A percentile compares a stretch with the other conserved stretches of the same genome.
phyloP scores from a whole-genome alignment of 2,888 invertebrate genomes.

The Troides oblongomaculatus region DNA sequence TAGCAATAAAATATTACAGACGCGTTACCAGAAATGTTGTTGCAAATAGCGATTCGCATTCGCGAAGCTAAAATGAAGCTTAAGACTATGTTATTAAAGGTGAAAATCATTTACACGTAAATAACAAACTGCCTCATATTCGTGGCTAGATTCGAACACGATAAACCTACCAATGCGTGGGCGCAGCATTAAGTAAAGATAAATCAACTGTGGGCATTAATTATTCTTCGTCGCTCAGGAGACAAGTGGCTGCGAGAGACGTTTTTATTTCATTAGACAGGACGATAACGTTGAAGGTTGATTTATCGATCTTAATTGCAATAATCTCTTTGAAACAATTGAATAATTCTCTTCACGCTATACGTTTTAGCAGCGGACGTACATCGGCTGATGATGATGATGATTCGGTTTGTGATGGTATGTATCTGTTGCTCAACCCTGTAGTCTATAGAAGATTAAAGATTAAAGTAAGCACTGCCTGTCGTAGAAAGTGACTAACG shows the following conservation, averaged over 20 bases:
- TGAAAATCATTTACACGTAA: neutral
- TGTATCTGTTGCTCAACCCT: neutral
- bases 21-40: constrained; percentile 7
- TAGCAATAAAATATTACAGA: constrained; percentile 11
- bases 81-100: neutral
- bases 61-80: neutral
- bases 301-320: constrained; percentile 62
- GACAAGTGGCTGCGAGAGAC: constrained; percentile 42
- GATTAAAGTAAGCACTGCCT: no score
- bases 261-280: constrained; percentile 68
- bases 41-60: constrained; percentile 11
- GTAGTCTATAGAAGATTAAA: no score
- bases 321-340: constrained; percentile 32
- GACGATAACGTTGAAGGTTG: constrained; percentile 57
- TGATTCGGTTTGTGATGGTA: neutral
- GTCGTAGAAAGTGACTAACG: no score
- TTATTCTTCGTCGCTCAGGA: constrained; percentile 56
- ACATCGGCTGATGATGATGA: neutral
- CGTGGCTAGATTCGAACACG: constrained; percentile 40
- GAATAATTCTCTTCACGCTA: constrained; percentile 10
- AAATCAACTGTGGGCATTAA: constrained; percentile 64
- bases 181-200: constrained; percentile 70
- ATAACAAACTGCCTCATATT: constrained; percentile 10
- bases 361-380: neutral
- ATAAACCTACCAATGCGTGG: constrained; percentile 54